Evolutionary conservation across 92 coral and sea anemone species (phyloP), one percentile per base, ranked within the genome.

Genomic region (Porites cylindrica): DNA sequence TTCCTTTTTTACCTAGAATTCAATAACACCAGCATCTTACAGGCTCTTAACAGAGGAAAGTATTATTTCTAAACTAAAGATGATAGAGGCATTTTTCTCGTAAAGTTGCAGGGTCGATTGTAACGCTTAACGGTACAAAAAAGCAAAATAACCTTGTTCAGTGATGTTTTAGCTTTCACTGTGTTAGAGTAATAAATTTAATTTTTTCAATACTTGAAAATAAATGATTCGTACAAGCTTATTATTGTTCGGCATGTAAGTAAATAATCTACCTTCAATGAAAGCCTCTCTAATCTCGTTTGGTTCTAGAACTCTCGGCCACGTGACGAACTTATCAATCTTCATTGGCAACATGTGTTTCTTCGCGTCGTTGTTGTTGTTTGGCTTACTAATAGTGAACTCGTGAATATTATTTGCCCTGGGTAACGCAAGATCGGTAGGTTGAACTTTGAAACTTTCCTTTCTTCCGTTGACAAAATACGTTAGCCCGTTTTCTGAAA

Each of bases 261-360:
- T 26, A 54, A 11, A 14, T 10, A 18, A 58, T 78, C 12, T 83
- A 83, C 87, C 87, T 60, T 83, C 63, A 1, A 73, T 8, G 73
- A 83, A 83, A 51, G 87, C 87, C 64, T 50, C 9, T 3, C 1
- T 26, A n/a, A 83, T 63, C 63, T 74, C 72, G 6, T 61, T 20
- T 17, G 23, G 8, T 24, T 17, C 59, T 64, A 83, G 53, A 50
- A 83, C 66, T 63, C 72, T 83, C 9, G 11, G 14, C 87, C 87
- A 83, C 4, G 74, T 74, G 8, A 64, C 87, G 20, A 83, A 20
- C 73, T 83, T 80, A 66, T 83, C 87, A 75, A 83, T 47, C n/a
- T 83, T 83, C 87, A 83, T 18, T 6, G 79, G 79, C 26, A 83
- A 51, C 64, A 83, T 83, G 11, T 83, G 52, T 5, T 74, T 64